A percentile compares a stretch with the other conserved stretches of the same genome.
Evolutionary conservation across 2,113 vertebrate species (phyloP).

Genomic region (Eolophus roseicapilla): DNA sequence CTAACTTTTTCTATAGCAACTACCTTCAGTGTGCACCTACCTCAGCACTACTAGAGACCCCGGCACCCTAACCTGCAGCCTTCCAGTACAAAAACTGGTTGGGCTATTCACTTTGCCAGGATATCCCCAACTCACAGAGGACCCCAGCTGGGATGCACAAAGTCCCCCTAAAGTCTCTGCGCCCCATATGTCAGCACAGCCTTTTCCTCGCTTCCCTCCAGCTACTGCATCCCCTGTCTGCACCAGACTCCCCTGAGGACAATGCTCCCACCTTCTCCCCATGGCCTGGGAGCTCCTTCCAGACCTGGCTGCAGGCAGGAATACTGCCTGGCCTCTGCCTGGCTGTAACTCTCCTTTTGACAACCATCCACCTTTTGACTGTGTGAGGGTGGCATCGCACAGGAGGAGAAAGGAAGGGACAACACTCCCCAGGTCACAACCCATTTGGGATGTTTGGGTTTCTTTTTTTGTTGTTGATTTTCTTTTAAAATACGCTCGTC

Average conservation of each 20-base stretch:
- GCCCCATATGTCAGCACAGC: rapidly evolving
- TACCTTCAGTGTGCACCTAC: neutral
- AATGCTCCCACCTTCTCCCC: neutral
- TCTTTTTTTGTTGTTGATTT: constrained; percentile 11
- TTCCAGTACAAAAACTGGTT: neutral
- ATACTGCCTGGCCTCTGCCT: neutral
- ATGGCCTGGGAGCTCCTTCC: neutral
- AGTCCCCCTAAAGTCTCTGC: neutral
- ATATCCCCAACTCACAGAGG: neutral
- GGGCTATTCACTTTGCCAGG: neutral
- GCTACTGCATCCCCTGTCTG: neutral
- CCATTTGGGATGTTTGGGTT: neutral
- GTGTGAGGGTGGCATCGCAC: neutral
- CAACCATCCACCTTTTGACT: neutral
- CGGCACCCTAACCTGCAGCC: neutral
- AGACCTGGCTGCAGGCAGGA: neutral
- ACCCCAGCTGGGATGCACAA: neutral
- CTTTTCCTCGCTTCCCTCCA: neutral
- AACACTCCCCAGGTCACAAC: neutral
- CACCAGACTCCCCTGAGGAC: neutral
- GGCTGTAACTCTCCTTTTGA: neutral
- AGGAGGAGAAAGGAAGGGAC: neutral
- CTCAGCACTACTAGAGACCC: neutral
- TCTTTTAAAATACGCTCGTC: constrained; percentile 8
- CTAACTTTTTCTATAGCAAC: neutral